Percentiles rank a stretch among this genome's conserved stretches.
Evolutionary conservation across 2,797 vertebrate genomes (phyloP).

Genomic region (Eulemur mongoz): DNA sequence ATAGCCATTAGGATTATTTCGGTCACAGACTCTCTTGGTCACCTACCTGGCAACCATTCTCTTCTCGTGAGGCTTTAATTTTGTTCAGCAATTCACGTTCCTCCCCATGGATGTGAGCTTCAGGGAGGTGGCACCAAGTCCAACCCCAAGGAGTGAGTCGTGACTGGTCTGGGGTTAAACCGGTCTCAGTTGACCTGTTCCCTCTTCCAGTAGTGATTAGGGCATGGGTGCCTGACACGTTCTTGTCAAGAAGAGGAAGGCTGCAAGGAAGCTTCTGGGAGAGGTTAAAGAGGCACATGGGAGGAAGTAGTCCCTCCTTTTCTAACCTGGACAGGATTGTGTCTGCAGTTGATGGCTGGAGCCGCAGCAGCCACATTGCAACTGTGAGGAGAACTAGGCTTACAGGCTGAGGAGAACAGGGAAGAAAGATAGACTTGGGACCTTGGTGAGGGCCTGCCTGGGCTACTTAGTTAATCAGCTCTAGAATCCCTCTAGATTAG

Average conservation of each 20-base stretch:
- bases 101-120: neutral
- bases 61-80: neutral
- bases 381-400: neutral
- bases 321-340: neutral
- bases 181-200: neutral
- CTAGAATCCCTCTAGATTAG: neutral
- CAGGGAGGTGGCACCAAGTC: neutral
- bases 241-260: neutral
- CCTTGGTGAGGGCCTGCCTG: neutral
- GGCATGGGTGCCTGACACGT: neutral
- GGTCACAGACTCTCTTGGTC: neutral
- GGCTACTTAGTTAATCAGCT: neutral
- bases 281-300: neutral
- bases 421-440: neutral
- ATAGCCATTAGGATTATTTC: neutral
- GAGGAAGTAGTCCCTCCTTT: neutral
- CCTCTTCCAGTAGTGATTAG: neutral
- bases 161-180: neutral
- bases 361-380: neutral
- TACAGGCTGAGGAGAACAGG: neutral
- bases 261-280: neutral
- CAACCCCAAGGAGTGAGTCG: neutral
- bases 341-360: neutral
- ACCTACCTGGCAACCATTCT: neutral
- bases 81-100: neutral